Conservation (phyloP, 2,888 invertebrate genomes). For the Rhamphomyia laevipes region DNA sequence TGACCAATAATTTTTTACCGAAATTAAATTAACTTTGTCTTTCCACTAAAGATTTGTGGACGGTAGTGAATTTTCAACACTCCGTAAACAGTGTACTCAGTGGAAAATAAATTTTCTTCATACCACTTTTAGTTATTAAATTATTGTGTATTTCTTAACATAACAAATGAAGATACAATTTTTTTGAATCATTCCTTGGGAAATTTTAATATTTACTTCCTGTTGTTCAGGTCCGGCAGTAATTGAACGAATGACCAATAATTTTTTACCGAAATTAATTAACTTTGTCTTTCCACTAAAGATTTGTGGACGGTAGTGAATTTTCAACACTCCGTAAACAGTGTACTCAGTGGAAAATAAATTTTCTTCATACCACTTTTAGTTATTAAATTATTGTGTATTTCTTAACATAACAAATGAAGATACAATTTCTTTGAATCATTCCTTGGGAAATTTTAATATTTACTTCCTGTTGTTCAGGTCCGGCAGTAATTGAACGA, state of each 20-base stretch:
- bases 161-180: slow-evolving; percentile 34
- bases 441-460: too few relatives aligned
- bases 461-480: too few relatives aligned
- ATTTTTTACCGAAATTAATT: too few relatives aligned
- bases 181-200: too few relatives aligned
- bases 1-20: too few relatives aligned
- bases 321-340: slow-evolving; percentile 30
- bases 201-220: slow-evolving; percentile 15
- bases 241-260: too few relatives aligned
- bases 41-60: slow-evolving; percentile 35
- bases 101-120: slow-evolving; percentile 22
- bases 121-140: slow-evolving; percentile 31
- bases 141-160: slow-evolving; percentile 25
- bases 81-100: slow-evolving; percentile 35
- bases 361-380: slow-evolving; percentile 12
- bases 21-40: too few relatives aligned
- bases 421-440: too few relatives aligned
- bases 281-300: slow-evolving; percentile 30
- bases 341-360: slow-evolving; percentile 38
- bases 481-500: too few relatives aligned
- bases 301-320: slow-evolving; percentile 35
- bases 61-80: slow-evolving; percentile 29
- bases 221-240: too few relatives aligned
- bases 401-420: neutral
- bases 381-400: neutral